Conservation (phyloP, 1,140 invertebrate genomes). For the Teleopsis dalmanni region DNA sequence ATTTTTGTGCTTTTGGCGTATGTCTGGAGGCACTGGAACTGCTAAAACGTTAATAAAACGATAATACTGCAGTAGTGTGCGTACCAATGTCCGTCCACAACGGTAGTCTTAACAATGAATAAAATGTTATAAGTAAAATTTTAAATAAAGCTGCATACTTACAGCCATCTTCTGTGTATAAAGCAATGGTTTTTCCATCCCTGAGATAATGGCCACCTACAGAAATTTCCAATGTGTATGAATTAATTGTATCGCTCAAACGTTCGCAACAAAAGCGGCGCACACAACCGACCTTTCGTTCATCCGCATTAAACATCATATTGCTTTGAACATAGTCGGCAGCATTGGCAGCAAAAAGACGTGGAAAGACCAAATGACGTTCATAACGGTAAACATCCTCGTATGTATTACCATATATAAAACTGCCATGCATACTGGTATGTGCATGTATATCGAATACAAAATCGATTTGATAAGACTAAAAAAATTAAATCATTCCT, state of each 20-base stretch:
- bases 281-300: constrained; percentile 76
- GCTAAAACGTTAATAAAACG: constrained; percentile 63
- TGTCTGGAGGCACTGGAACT: constrained; percentile 48
- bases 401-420: constrained; percentile 93
- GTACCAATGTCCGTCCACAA: constrained; percentile 66
- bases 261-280: constrained; percentile 65
- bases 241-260: constrained; percentile 68
- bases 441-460: constrained; percentile 93
- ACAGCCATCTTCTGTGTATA: constrained; percentile 88
- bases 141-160: constrained; percentile 38
- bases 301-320: constrained; percentile 85
- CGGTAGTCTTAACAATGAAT: constrained; percentile 47
- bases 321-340: constrained; percentile 75
- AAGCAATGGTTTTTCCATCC: constrained; percentile 57
- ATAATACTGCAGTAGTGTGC: constrained; percentile 75
- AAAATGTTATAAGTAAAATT: not conserved
- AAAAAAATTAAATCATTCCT: constrained; percentile 22
- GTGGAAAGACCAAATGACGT: constrained; percentile 80
- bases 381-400: constrained; percentile 81
- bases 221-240: constrained; percentile 79
- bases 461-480: constrained; percentile 80
- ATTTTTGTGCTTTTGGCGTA: constrained; percentile 46
- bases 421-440: constrained; percentile 82
- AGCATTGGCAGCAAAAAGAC: constrained; percentile 73
- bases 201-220: constrained; percentile 72